Conservation (phyloP, 2,888 invertebrate species). For the Drosophila helvetica region DNA sequence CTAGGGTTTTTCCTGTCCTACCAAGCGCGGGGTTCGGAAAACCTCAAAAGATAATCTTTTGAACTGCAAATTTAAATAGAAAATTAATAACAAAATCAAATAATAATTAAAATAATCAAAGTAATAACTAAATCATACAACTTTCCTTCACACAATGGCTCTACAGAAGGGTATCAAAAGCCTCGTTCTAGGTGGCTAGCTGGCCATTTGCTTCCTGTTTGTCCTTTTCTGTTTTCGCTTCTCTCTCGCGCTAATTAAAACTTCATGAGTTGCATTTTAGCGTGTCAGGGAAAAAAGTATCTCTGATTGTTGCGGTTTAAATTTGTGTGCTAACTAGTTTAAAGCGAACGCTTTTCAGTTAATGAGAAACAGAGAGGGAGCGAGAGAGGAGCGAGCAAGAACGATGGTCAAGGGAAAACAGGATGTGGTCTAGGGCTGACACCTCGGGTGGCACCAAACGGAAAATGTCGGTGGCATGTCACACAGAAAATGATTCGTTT, state of each 20-base stretch:
- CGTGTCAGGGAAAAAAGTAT: slow-evolving; percentile 14
- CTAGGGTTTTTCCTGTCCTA: no score
- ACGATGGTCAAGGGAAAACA: not conserved
- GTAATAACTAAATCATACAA: no score
- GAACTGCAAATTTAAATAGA: no score
- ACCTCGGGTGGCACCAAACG: not conserved
- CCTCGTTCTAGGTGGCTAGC: not conserved
- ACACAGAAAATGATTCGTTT: slow-evolving; percentile 61
- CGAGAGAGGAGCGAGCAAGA: no score
- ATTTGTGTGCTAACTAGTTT: slow-evolving; percentile 42
- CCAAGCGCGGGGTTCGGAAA: no score
- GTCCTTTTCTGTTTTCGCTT: slow-evolving; percentile 18
- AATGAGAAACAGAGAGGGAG: slow-evolving; percentile 3
- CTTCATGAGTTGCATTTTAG: slow-evolving; percentile 59
- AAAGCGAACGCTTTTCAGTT: slow-evolving; percentile 27
- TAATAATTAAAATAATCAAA: no score
- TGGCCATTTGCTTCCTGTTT: not conserved
- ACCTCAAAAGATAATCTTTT: no score
- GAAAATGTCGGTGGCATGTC: slow-evolving; percentile 43
- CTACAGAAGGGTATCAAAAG: not conserved
- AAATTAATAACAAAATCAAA: no score
- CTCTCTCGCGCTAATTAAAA: slow-evolving; percentile 59
- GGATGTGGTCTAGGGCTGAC: not conserved
- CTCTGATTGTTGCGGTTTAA: slow-evolving; percentile 52
- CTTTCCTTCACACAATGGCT: not conserved